These are phyloP conservation scores for Crossaster papposus DNA, from an alignment of 53 echinoderm and acorn worm genomes.

Conservation along the genomic window DNA sequence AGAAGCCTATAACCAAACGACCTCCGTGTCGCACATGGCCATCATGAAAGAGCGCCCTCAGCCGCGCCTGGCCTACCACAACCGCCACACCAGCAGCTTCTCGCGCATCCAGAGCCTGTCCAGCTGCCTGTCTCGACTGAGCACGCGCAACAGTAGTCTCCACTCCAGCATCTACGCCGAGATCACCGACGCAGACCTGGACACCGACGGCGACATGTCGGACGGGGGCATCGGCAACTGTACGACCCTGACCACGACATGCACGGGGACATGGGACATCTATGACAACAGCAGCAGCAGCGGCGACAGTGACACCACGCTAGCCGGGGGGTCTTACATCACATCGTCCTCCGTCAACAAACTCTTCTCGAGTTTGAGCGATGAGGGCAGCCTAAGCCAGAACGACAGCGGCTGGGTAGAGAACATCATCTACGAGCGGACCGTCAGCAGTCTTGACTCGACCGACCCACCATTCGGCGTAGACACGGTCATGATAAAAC, in stretches of 20 bases:
- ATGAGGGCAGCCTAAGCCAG: slow-evolving; percentile 28
- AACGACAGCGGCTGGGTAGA: slow-evolving; percentile 89
- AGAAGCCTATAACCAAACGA: neutral
- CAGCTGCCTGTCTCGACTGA: slow-evolving; percentile 68
- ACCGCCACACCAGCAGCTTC: slow-evolving; percentile 49
- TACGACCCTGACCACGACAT: slow-evolving; percentile 47
- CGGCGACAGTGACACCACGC: slow-evolving; percentile 21
- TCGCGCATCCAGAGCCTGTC: slow-evolving; percentile 50
- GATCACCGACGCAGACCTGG: slow-evolving; percentile 66
- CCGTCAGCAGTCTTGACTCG: slow-evolving; percentile 16
- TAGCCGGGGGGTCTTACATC: slow-evolving; percentile 33
- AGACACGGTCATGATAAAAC: neutral
- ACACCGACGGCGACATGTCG: slow-evolving; percentile 13
- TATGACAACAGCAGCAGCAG: slow-evolving; percentile 5
- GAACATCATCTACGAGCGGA: slow-evolving; percentile 84
- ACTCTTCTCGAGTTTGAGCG: neutral
- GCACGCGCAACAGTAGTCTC: slow-evolving; percentile 63
- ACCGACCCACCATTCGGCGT: neutral
- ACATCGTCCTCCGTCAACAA: slow-evolving; percentile 34
- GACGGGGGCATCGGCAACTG: slow-evolving; percentile 21
- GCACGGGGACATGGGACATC: slow-evolving; percentile 54
- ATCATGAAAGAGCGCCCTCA: slow-evolving; percentile 45
- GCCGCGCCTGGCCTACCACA: slow-evolving; percentile 51
- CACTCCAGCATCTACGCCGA: slow-evolving; percentile 93
- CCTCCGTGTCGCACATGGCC: slow-evolving; percentile 37